These are phyloP conservation scores for Ianthella basta DNA, from an alignment of 37 sponge, comb jelly and placozoan genomes.

Conservation along the genomic window DNA sequence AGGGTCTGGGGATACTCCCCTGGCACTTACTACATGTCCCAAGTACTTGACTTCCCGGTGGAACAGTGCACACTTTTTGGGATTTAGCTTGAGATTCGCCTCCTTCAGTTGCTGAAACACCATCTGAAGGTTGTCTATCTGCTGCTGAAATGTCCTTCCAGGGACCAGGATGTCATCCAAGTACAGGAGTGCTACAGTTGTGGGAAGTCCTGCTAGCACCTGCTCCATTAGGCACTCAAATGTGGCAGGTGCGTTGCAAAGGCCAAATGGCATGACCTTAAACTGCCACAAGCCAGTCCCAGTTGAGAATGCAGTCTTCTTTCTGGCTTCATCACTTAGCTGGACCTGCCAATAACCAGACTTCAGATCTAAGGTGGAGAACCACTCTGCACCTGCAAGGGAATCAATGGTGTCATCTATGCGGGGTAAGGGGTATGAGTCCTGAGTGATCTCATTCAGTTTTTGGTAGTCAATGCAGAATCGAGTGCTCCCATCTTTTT, in stretches of 20 bases:
- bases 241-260: too few relatives aligned
- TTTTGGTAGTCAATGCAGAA: too few relatives aligned
- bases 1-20: too few relatives aligned
- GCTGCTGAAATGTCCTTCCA: neutral
- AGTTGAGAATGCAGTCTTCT: neutral
- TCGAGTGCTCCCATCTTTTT: too few relatives aligned
- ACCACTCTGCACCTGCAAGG: neutral
- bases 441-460: too few relatives aligned
- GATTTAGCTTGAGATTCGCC: slow-evolving; percentile 8
- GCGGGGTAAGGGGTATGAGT: too few relatives aligned
- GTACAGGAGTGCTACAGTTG: neutral
- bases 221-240: too few relatives aligned
- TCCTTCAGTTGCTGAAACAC: neutral
- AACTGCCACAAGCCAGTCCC: slow-evolving; percentile 2
- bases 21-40: slow-evolving; percentile 25
- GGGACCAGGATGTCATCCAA: neutral
- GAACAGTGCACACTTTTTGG: slow-evolving; percentile 16
- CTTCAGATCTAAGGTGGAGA: neutral
- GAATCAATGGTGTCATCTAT: neutral
- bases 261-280: neutral
- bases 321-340: neutral
- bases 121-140: neutral
- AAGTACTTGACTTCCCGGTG: slow-evolving; percentile 1
- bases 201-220: neutral
- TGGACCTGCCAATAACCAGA: slow-evolving; percentile 1